Base-by-base conservation (phyloP, 2,888 invertebrate genomes). In the Conistra vaccinii region DNA sequence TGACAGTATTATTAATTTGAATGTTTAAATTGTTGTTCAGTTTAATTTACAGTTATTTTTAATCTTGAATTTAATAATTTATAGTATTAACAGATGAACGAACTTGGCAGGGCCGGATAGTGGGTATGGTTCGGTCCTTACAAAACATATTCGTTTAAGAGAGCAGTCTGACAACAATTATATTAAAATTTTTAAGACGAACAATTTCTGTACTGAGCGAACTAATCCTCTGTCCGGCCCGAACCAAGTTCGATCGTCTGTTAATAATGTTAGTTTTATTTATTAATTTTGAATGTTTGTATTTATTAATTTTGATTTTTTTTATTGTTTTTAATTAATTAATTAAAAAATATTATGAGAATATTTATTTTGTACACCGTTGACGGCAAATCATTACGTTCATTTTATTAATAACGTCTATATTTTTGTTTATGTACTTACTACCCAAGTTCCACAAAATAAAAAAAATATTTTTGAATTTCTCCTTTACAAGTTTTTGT, bases 401-500 rank as follows among this genome's bases (percentile, higher is more conserved):
- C 5, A n/a, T 10, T n/a, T 65, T 32, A 32, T 14, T 51, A 51
- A 9, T 32, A 1, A n/a, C 9, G n/a, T 48, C 23, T 12, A 5
- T 65, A 48, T 17, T 48, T 63, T 23, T 65, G 23, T 48, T 29
- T 29, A 20, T 6, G 4, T 35, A n/a, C 35, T 2, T 20, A 42
- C 3, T 42, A 3, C 23, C 7, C 45, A 14, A 7, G 17, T 5
- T 32, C 32, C 3, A 17, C 9, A 51, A 53, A 53, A 12, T 55
- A 23, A 32, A 17, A 23, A 29, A 51, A 48, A 29, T 23, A 0
- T 17, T 3, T 32, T 53, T 32, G 1, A 32, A 48, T 68, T 42
- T 68, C 35, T 63, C n/a, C 23, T 29, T 14, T 29, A 20, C 61
- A 51, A 58, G 53, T 17, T 20, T 42, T 48, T 75, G 81, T 67